A percentile compares a stretch with the other conserved stretches of the same genome.
These are phyloP conservation scores for Ferrisia virgata DNA, from an alignment of 2,888 invertebrate species.

Conservation along the genomic window DNA sequence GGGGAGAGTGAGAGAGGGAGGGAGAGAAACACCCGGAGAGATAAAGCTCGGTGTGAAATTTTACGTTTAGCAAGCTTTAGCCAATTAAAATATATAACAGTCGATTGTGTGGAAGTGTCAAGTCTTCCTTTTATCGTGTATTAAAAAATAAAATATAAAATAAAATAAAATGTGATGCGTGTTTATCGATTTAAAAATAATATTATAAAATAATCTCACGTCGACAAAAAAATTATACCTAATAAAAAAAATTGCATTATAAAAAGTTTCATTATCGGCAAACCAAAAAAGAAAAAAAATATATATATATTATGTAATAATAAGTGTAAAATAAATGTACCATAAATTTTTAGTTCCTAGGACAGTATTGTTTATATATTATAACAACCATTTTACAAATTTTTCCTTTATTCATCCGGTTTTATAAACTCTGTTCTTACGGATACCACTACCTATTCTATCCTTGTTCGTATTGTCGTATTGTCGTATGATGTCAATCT, in stretches of 20 bases:
- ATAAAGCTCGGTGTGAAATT: background rate
- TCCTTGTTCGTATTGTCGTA: background rate
- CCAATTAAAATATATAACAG: slow-evolving; percentile 5
- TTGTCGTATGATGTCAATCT: background rate
- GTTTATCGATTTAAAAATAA: slow-evolving; percentile 15
- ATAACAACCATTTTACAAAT: background rate
- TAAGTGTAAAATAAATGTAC: slow-evolving; percentile 32
- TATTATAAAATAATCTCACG: background rate
- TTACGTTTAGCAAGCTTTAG: background rate
- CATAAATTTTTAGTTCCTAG: slow-evolving; percentile 43
- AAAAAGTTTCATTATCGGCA: background rate
- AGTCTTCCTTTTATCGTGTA: slow-evolving; percentile 37
- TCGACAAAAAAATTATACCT: background rate
- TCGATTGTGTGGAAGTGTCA: slow-evolving; percentile 19
- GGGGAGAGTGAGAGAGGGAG: background rate
- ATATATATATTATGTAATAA: slow-evolving; percentile 15
- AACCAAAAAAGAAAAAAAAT: slow-evolving; percentile 13
- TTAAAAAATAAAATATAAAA: too few species aligned
- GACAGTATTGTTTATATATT: slow-evolving; percentile 38
- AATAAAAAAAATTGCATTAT: background rate
- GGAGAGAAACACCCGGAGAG: background rate
- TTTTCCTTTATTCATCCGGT: background rate
- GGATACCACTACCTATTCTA: background rate
- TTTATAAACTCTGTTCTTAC: background rate
- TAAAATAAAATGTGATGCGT: background rate